Evolutionary conservation across 2,888 invertebrate genomes (phyloP).

Genomic region (Yponomeuta malinellus): DNA sequence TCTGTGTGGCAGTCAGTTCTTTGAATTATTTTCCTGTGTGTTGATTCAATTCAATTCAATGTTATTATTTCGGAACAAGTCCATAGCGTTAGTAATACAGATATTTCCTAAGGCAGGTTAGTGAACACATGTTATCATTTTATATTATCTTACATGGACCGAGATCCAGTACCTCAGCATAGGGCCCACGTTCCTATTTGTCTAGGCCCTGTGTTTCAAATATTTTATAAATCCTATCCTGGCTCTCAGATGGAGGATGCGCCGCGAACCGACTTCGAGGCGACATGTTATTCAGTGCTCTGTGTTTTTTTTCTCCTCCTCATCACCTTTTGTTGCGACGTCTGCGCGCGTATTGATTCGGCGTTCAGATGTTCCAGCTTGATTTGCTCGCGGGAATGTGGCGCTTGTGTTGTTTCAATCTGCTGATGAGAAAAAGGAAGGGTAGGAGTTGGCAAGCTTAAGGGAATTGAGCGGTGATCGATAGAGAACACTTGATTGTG

Average conservation of each 20-base stretch:
- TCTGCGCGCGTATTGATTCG: constrained; percentile 29
- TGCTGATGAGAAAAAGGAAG: constrained; percentile 2
- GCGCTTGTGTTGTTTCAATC: not conserved
- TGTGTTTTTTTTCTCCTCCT: constrained; percentile 41
- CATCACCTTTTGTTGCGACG: constrained; percentile 43
- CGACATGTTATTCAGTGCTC: constrained; percentile 23
- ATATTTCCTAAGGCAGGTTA: too few relatives aligned
- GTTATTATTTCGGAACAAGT: too few relatives aligned
- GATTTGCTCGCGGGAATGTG: not conserved
- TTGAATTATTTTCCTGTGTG: not conserved
- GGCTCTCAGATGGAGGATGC: not conserved
- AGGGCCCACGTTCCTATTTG: too few relatives aligned
- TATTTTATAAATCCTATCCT: constrained; percentile 18
- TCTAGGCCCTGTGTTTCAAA: not conserved
- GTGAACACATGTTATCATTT: too few relatives aligned
- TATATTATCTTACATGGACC: too few relatives aligned
- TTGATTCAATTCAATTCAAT: too few relatives aligned
- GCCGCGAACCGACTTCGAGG: not conserved
- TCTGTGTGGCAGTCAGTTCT: not conserved
- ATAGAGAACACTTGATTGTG: too few relatives aligned
- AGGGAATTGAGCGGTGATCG: not conserved
- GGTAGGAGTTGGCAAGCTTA: not conserved
- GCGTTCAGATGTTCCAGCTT: constrained; percentile 13
- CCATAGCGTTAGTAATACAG: too few relatives aligned
- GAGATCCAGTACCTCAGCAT: too few relatives aligned